Base-by-base conservation (phyloP, 1,140 invertebrate species). In the Arion vulgaris region DNA sequence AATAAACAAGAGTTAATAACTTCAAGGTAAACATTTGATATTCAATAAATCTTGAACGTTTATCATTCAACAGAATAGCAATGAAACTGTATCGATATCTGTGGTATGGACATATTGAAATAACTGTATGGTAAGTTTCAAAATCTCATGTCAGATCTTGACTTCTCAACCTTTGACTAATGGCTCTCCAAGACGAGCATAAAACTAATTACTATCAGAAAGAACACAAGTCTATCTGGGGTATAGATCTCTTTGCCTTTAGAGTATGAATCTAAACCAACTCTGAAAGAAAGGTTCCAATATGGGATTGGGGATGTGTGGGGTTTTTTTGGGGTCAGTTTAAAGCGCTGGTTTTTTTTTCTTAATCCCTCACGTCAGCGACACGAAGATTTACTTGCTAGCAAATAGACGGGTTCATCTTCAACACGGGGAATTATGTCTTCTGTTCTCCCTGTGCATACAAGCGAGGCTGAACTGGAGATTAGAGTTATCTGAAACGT, bases 341-440 rank as follows among this genome's bases (percentile, higher is more conserved):
- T n/a, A n/a, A n/a, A 45, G 15, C 41, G 4, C 2, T 71, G 32
- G 13, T 71, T 71, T 71, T 34, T n/a, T 32, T 28, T 32, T 15
- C 17, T 36, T 74, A 74, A 74, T 74, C 72, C 72, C 72, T 49
- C 41, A 49, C 72, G 72, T 74, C 72, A 74, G 72, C 41, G 9
- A 32, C 28, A 49, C 11, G 36, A 28, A 41, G 72, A 74, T 74
- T 74, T 74, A 49, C 72, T 74, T 39, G 4, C 72, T 32, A 11
- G 9, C 38, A 74, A 74, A 74, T 49, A 39, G 36, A 32, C 23
- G 36, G 72, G 72, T 74, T 74, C 72, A 49, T 74, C 72, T 74
- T 74, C 28, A 41, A 28, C 41, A 28, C 38, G 38, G 1, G 45
- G 36, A 74, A 45, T 74, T 74, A 74, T 49, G 38, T 32, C 39